A percentile compares a stretch with the other conserved stretches of the same genome.
Evolutionary conservation across 2,113 vertebrate genomes (phyloP).

Genomic region (Dryoscopus gambensis): DNA sequence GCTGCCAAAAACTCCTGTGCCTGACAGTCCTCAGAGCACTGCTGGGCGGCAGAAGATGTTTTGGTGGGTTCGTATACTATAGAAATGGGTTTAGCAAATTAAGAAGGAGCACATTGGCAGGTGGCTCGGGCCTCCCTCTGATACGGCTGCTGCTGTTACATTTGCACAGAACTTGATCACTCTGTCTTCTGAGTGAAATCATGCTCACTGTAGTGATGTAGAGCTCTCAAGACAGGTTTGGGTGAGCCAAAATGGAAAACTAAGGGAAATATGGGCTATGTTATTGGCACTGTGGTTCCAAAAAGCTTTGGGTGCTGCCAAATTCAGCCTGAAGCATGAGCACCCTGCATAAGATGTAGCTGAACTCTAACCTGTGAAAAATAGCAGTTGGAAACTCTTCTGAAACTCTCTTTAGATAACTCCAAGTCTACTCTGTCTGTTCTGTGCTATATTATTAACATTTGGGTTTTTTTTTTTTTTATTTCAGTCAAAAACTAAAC

Average conservation of each 20-base stretch:
- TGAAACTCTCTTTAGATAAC: neutral
- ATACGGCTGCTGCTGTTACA: neutral
- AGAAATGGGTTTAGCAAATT: neutral
- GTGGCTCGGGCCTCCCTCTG: neutral
- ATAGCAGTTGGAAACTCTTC: neutral
- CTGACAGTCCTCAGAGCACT: neutral
- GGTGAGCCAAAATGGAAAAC: neutral
- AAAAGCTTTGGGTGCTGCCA: neutral
- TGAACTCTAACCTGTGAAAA: neutral
- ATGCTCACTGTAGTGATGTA: neutral
- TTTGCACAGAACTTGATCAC: neutral
- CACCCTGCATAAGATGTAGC: neutral
- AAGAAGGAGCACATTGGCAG: neutral
- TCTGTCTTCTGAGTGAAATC: neutral
- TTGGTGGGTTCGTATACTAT: neutral
- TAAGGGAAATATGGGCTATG: neutral
- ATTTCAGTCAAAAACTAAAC: conserved; percentile 81
- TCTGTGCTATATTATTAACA: neutral
- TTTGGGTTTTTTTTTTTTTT: neutral
- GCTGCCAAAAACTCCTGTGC: neutral
- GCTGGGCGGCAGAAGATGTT: neutral
- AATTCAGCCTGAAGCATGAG: neutral
- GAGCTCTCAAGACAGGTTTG: neutral
- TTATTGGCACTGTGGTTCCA: neutral
- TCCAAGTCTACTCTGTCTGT: neutral